Conservation (phyloP, 2,888 invertebrate species). For the Iselma pallidipennis region DNA sequence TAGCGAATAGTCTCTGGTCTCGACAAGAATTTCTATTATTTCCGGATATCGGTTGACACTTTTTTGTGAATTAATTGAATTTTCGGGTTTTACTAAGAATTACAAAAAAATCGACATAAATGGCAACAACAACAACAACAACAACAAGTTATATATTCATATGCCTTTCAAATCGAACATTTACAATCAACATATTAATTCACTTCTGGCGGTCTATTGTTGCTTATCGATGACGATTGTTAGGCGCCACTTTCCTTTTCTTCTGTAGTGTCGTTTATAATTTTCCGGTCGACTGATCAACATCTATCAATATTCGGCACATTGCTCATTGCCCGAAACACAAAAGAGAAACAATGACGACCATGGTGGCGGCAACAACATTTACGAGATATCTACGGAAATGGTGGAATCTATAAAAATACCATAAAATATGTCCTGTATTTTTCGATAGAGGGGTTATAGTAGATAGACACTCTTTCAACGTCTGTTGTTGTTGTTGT, state of each 20-base stretch:
- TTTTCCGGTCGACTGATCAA: slow-evolving; percentile 16
- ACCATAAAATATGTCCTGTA: slow-evolving; percentile 32
- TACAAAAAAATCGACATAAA: too few species aligned
- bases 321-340: slow-evolving; percentile 21
- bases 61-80: neutral
- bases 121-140: too few species aligned
- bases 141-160: too few species aligned
- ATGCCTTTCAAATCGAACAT: too few species aligned
- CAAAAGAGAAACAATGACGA: slow-evolving; percentile 25
- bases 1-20: neutral
- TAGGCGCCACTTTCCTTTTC: slow-evolving; percentile 1
- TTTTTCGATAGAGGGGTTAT: slow-evolving; percentile 15
- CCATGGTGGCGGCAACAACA: neutral
- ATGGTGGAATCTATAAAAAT: slow-evolving; percentile 29
- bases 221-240: neutral
- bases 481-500: slow-evolving; percentile 11
- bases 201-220: neutral
- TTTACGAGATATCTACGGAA: too few species aligned
- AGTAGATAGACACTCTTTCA: too few species aligned
- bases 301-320: slow-evolving; percentile 19
- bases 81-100: too few species aligned
- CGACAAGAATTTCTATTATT: neutral
- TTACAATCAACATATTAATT: too few species aligned
- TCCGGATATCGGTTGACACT: neutral
- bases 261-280: slow-evolving; percentile 13